Evolutionary conservation across 35 echinoderm and acorn worm species (phyloP).

Genomic region (Amphiura filiformis): DNA sequence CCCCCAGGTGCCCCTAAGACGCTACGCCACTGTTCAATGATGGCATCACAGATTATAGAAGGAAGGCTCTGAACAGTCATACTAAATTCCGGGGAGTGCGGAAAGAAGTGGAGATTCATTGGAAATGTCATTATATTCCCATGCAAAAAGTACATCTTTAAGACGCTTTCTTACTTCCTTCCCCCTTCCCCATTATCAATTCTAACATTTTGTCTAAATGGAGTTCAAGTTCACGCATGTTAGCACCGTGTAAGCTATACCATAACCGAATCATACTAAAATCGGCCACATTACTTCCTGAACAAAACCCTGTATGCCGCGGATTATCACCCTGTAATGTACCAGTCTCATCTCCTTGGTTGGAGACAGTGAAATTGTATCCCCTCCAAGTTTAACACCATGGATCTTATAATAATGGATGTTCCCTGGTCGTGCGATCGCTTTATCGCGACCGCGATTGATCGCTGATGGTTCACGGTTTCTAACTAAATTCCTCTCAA

Average conservation of each 20-base stretch:
- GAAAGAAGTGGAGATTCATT: too few species aligned
- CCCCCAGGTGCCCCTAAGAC: too few species aligned
- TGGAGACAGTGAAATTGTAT: constrained; percentile 51
- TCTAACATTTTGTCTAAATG: neutral
- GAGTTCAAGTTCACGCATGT: neutral
- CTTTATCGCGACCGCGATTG: constrained; percentile 83
- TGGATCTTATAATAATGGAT: constrained; percentile 93
- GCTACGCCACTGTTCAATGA: too few species aligned
- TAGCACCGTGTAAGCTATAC: neutral
- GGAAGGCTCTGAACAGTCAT: too few species aligned
- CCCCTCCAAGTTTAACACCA: constrained; percentile 76
- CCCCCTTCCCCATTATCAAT: neutral
- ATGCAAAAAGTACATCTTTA: too few species aligned
- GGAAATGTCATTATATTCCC: too few species aligned
- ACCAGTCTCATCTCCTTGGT: constrained; percentile 72
- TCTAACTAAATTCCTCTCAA: constrained; percentile 67
- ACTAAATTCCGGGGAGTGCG: too few species aligned
- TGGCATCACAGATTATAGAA: too few species aligned
- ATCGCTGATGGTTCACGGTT: constrained; percentile 35
- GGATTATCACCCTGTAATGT: constrained; percentile 88
- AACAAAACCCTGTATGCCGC: constrained; percentile 45
- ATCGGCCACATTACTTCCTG: constrained; percentile 19
- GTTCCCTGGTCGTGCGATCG: constrained; percentile 59
- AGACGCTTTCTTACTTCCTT: too few species aligned
- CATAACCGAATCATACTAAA: constrained; percentile 59